Evolutionary conservation across 2,888 invertebrate species (phyloP).

Genomic region (Mesochorus sp.): DNA sequence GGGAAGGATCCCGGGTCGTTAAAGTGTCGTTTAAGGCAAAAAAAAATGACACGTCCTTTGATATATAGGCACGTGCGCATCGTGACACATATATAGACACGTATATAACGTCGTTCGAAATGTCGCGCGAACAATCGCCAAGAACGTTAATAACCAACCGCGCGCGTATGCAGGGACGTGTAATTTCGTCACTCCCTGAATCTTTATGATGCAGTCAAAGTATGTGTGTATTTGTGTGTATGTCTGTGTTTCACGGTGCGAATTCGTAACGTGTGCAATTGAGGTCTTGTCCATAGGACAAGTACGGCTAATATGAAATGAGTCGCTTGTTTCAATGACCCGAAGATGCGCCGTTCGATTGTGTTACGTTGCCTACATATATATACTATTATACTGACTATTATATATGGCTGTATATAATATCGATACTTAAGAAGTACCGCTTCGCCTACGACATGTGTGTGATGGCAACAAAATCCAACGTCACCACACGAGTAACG

Average conservation of each 20-base stretch:
- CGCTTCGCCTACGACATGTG: constrained; percentile 72
- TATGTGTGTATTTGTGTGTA: no score
- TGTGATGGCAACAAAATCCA: constrained; percentile 77
- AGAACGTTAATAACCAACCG: constrained; percentile 47
- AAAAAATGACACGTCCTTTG: constrained; percentile 41
- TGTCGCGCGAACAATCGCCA: constrained; percentile 58
- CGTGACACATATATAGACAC: background rate
- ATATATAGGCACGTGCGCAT: background rate
- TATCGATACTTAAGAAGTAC: constrained; percentile 37
- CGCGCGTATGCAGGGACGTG: constrained; percentile 7
- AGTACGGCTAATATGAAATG: constrained; percentile 1
- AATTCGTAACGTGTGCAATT: constrained; percentile 55
- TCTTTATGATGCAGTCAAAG: constrained; percentile 43
- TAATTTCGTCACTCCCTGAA: constrained; percentile 59
- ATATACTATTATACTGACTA: background rate
- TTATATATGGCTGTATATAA: background rate
- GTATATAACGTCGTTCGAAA: constrained; percentile 40
- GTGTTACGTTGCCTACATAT: constrained; percentile 1
- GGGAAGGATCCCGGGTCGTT: constrained; percentile 34
- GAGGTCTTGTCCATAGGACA: background rate
- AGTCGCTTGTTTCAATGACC: constrained; percentile 24
- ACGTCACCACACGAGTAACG: constrained; percentile 75
- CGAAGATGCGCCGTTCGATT: constrained; percentile 11
- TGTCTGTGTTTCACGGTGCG: constrained; percentile 58
- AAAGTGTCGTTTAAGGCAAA: constrained; percentile 33